phyloP scores from a whole-genome alignment of 1,140 invertebrate genomes.

The Cyclargus thomasi region DNA sequence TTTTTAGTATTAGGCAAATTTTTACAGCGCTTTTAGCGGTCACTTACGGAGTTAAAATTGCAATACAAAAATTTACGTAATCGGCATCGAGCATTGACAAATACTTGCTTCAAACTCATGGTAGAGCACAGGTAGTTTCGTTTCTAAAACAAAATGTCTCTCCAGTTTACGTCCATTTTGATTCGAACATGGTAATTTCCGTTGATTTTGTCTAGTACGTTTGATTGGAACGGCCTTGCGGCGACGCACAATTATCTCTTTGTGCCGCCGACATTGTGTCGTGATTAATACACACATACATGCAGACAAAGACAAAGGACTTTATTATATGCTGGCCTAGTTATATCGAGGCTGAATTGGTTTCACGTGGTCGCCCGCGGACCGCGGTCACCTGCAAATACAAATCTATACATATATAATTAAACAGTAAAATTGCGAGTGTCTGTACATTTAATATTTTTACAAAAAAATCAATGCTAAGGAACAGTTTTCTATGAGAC shows the following conservation, averaged over 20 bases:
- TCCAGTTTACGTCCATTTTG: not conserved
- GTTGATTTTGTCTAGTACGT: slow-evolving; percentile 27
- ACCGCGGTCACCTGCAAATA: not conserved
- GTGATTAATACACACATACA: not conserved
- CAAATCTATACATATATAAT: no score
- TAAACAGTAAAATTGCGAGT: no score
- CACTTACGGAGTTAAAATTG: no score
- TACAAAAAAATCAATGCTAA: no score
- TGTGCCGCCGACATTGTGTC: slow-evolving; percentile 23
- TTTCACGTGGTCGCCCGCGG: not conserved
- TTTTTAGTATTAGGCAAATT: no score
- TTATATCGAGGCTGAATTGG: not conserved
- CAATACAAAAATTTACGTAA: no score
- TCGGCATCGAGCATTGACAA: no score
- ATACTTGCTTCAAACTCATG: no score
- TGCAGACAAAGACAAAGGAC: not conserved
- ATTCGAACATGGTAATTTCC: slow-evolving; percentile 14
- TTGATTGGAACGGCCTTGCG: slow-evolving; percentile 29
- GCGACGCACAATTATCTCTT: slow-evolving; percentile 31
- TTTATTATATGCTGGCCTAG: slow-evolving; percentile 1
- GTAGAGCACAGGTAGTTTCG: no score
- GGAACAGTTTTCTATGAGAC: not conserved
- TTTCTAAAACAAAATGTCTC: not conserved
- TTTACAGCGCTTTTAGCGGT: no score
- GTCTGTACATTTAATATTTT: no score